Evolutionary conservation across 2,113 vertebrate genomes (phyloP), one percentile per base, ranked within the genome.

Genomic region (Otis tarda): DNA sequence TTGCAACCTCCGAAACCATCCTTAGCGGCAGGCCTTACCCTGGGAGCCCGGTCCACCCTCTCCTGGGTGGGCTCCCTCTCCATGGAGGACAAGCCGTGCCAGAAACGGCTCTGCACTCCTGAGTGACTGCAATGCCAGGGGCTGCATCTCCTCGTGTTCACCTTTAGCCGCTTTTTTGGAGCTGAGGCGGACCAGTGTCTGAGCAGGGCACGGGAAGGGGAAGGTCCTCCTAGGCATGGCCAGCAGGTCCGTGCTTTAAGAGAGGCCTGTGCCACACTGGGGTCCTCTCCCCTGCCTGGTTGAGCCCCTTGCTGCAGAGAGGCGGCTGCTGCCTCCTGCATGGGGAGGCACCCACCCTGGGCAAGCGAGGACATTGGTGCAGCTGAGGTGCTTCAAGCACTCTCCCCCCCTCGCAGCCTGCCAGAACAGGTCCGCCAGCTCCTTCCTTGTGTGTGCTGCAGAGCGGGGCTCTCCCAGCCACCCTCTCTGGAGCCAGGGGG

Each of bases 161-260:
- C 71, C 7, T 69, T 56, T 4, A 55, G 37, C 47, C 57, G 50
- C n/a, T 22, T 14, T 78, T 60, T 45, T 7, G 49, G 53, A 73
- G 52, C 0, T 0, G 2, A 43, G 22, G 56, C 7, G 24, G 25
- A 79, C 37, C 50, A 61, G 28, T 3, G 7, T 31, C 53, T 2
- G 15, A 83, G 67, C 14, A 23, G 37, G 30, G 22, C 37, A 20
- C 20, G 33, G 28, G 45, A 89, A 83, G 14, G 9, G 17, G 10
- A 61, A 41, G 0, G 0, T 28, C 12, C 7, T 33, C 27, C 33
- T 69, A 7, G 43, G 25, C 35, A 45, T 0, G 14, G n/a, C 18
- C 35, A 55, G 31, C 13, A 69, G 49, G 57, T 50, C 76, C 1
- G 2, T 31, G 47, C 37, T 57, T 75, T 25, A 4, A 57, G 17